Base-by-base conservation (phyloP, 2,113 vertebrate species). In the Toxotes jaculatrix region DNA sequence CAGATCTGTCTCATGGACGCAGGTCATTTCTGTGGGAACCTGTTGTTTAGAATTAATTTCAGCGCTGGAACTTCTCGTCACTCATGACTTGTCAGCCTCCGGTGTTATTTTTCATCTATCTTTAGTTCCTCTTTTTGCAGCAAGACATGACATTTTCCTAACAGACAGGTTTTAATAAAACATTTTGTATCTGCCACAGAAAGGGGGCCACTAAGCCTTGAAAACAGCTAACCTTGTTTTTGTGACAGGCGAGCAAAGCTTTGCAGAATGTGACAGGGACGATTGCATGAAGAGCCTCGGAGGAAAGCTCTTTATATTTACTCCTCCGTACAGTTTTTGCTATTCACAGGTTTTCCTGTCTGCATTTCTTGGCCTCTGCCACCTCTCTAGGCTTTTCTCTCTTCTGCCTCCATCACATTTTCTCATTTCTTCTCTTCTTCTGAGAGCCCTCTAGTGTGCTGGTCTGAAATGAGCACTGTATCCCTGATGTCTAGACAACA, bases 211-310 rank as follows among this genome's bases (percentile, higher is more conserved):
- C 71, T 32, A 65, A 77, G 66, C 40, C 59, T 43, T 40, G 68
- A 87, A 84, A 90, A 82, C 57, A 49, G 73, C 85, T 89, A 79
- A 89, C 83, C 84, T 92, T 91, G 92, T 91, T 84, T 77, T 75
- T 83, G 56, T 88, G 82, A 92, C 88, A 92, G 77, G 68, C 49
- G 16, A 87, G 75, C 72, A 63, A 86, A 86, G 85, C 82, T 75
- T 87, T 88, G 65, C 68, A 43, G 78, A 81, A 71, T 79, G 67
- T 88, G 86, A 91, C 87, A 88, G 63, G 42, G 75, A 55, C 59
- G 27, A 80, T 60, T 75, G 70, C 79, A 74, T 57, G 43, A 90
- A 71, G 55, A 67, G 74, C 51, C 77, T 73, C 60, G 31, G 69
- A 87, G 77, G 59, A 82, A 71, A 73, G 66, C 74, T 59, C 59